A percentile compares a stretch with the other conserved stretches of the same genome.
These are phyloP conservation scores for Seriola quinqueradiata DNA, from an alignment of 2,113 vertebrate genomes.

Conservation along the genomic window DNA sequence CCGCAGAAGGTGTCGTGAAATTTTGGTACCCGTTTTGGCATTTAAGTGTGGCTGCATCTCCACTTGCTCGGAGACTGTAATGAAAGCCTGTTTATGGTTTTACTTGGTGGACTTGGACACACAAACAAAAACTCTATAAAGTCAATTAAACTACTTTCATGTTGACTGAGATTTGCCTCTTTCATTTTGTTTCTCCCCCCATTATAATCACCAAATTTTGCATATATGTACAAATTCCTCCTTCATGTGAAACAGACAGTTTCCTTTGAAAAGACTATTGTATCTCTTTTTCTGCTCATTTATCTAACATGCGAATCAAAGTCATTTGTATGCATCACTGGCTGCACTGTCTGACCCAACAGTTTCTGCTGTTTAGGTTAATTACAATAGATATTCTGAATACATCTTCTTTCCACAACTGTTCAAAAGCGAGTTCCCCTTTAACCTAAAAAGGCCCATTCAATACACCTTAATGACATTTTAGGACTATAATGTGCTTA, in stretches of 20 bases:
- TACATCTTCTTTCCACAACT: background rate
- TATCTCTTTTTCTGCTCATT: background rate
- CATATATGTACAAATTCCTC: background rate
- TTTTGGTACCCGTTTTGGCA: slow-evolving; percentile 32
- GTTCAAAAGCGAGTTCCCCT: background rate
- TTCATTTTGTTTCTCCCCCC: background rate
- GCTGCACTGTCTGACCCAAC: background rate
- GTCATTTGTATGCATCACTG: slow-evolving; percentile 2
- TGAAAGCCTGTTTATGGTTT: slow-evolving; percentile 31
- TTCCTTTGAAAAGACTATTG: background rate
- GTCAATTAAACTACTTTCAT: background rate
- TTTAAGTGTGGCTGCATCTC: slow-evolving; percentile 24
- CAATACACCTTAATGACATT: slow-evolving; percentile 8
- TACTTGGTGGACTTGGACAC: background rate
- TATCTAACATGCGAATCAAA: background rate
- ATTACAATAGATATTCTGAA: slow-evolving; percentile 4
- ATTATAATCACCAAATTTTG: background rate
- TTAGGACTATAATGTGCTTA: background rate
- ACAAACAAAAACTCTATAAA: background rate
- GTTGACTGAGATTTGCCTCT: background rate
- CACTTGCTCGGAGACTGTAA: slow-evolving; percentile 17
- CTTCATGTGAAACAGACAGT: background rate
- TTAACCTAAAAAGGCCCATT: slow-evolving; percentile 8
- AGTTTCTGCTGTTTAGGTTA: background rate
- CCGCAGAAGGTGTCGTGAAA: slow-evolving; percentile 28